Evolutionary conservation across 2,113 vertebrate species (phyloP), one percentile per base, ranked within the genome.

Genomic region (Oncorhynchus masou): DNA sequence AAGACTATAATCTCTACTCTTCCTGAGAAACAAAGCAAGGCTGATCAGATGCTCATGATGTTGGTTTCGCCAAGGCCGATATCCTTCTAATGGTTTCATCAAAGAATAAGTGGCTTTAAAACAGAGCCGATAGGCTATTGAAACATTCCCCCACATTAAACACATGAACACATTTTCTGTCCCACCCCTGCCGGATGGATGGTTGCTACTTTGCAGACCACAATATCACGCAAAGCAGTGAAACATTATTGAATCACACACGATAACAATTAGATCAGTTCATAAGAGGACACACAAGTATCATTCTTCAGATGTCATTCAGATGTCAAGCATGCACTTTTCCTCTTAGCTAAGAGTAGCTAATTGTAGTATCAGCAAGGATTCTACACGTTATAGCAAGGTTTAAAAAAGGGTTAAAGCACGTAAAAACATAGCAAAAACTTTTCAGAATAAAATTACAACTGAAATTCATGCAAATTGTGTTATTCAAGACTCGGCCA

Each of bases 31-130:
- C 57, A 68, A 27, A 67, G 2, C 31, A 68, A 54, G 78, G 59
- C 76, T 29, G 66, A 0, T 48, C 24, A 54, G 57, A 74, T 73
- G 27, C n/a, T 66, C 65, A 85, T 73, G 39, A 25, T 2, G 15
- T 9, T 5, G 4, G 29, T 31, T 57, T 57, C 49, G 49, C 81
- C 25, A 66, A 27, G 67, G 15, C 39, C 69, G 8, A 48, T 66
- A 69, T 65, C 25, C 49, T 71, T 65, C 13, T 71, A 51, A 71
- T 71, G 39, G 22, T 25, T 54, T 71, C 51, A 27, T 71, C 54
- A 57, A 54, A 34, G 66, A 70, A 16, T 22, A 39, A 68, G 29
- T 1, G 54, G 9, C 62, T 11, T 68, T 29, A 25, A 5, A 74
- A 39, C 68, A 31, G 4, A 0, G 4, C 20, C 39, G 51, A 75